Base-by-base conservation (phyloP, 30 jellyfish, hydroid and myxozoan species). In the Aurelia coerulea region DNA sequence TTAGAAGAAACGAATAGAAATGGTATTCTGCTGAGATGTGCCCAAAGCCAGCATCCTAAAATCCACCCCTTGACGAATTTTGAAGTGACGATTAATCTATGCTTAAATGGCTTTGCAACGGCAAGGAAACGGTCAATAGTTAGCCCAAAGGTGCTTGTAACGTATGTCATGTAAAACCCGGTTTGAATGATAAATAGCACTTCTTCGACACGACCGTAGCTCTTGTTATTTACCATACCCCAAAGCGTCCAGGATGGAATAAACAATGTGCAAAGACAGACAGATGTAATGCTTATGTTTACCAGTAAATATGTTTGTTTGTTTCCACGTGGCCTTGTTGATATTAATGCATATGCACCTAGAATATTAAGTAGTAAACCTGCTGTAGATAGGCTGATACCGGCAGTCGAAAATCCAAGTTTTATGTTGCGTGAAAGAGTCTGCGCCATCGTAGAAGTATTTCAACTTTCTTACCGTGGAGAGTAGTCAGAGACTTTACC, bases 191-290 rank as follows among this genome's bases (percentile, higher is more conserved):
- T 46, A 9, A 46, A 46, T 46, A 46, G 12, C 14, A 46, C 56
- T 46, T 46, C 56, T 46, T 56, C 39, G 90, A 34, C 34, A 76
- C 66, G 14, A 85, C 96, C 12, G 76, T 74, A 5, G 96, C 58
- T 39, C 85, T 42, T 39, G 78, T 32, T 35, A 71, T 76, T 29
- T 16, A 87, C 10, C 16, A 60, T 42, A 17, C 83, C 39, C 83
- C 86, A 64, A 41, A 78, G 83, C 53, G 58, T 15, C 96, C 96
- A 87, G 50, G 73, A 49, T 14, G 89, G 85, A 31, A 87, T 34
- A 51, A 87, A 87, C 54, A 60, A 62, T 23, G 63, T 23, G 64
- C 96, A 87, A 64, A 54, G 23, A 59, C 65, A 56, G 52, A 65
- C 76, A 12, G 96, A 76, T 31, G 68, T 41, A 56, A 56, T 42